phyloP scores from a whole-genome alignment of 2,888 invertebrate genomes.

The Oegoconia quadripuncta region DNA sequence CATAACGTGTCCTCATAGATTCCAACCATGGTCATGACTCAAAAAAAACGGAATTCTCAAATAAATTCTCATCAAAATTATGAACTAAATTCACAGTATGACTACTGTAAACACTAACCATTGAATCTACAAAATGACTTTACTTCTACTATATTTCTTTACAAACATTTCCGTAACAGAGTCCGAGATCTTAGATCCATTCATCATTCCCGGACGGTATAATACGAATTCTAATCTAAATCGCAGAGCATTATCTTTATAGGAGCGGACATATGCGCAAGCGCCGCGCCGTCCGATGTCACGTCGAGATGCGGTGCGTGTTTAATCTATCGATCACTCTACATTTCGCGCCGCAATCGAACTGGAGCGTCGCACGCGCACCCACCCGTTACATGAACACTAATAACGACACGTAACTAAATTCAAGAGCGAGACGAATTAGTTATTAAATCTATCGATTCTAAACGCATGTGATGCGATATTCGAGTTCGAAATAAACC shows the following conservation, averaged over 20 bases:
- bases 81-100: too few relatives aligned
- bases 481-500: background rate
- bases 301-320: conserved; percentile 45
- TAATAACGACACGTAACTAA: conserved; percentile 69
- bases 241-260: conserved; percentile 3
- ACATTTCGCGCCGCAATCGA: conserved; percentile 31
- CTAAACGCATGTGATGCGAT: conserved; percentile 29
- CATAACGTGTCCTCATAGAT: too few relatives aligned
- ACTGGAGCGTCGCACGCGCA: conserved; percentile 33
- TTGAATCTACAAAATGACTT: too few relatives aligned
- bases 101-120: too few relatives aligned
- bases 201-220: too few relatives aligned
- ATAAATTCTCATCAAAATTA: too few relatives aligned
- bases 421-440: conserved; percentile 60
- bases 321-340: conserved; percentile 42
- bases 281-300: conserved; percentile 24
- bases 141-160: too few relatives aligned
- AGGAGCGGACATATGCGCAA: conserved; percentile 13
- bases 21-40: too few relatives aligned
- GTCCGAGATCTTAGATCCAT: too few relatives aligned
- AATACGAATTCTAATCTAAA: conserved; percentile 7
- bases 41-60: too few relatives aligned
- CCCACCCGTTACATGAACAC: conserved; percentile 48
- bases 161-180: too few relatives aligned
- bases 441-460: conserved; percentile 47